A percentile compares a stretch with the other conserved stretches of the same genome.
Evolutionary conservation across 2,888 invertebrate species (phyloP).

Genomic region (Campoletis raptor): DNA sequence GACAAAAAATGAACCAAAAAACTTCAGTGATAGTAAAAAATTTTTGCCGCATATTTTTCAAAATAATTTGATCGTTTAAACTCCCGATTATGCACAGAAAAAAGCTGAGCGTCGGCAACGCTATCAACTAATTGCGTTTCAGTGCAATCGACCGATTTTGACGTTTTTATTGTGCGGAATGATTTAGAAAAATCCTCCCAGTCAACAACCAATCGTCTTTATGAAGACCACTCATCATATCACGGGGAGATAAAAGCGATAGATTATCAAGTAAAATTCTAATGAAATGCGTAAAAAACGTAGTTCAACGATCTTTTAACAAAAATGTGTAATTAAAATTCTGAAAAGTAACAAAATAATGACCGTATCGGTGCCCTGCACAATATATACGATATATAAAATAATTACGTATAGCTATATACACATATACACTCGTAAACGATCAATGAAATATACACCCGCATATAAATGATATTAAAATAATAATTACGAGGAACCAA

Average conservation of each 20-base stretch:
- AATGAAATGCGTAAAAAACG: conserved; percentile 34
- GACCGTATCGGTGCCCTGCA: conserved; percentile 47
- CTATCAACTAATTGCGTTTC: not conserved
- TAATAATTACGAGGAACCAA: conserved; percentile 74
- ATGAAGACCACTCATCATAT: conserved; percentile 2
- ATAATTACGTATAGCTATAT: conserved; percentile 65
- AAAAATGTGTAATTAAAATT: conserved; percentile 17
- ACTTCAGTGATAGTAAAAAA: not conserved
- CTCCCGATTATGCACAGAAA: not conserved
- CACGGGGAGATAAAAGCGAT: conserved; percentile 25
- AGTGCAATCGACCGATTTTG: not conserved
- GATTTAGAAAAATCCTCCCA: not conserved
- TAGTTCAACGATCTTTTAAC: conserved; percentile 39
- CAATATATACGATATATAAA: conserved; percentile 48
- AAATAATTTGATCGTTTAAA: not conserved
- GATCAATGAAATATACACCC: conserved; percentile 49
- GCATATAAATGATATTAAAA: conserved; percentile 38
- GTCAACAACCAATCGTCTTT: not conserved
- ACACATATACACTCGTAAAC: conserved; percentile 54
- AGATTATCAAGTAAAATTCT: conserved; percentile 23
- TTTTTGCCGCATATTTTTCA: not conserved
- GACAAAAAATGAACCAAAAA: not conserved
- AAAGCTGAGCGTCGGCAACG: not conserved
- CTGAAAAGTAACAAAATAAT: conserved; percentile 13
- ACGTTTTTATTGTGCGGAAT: not conserved